These are phyloP conservation scores for Oreohelix idahoensis DNA, from an alignment of 1,140 invertebrate genomes.

Conservation along the genomic window DNA sequence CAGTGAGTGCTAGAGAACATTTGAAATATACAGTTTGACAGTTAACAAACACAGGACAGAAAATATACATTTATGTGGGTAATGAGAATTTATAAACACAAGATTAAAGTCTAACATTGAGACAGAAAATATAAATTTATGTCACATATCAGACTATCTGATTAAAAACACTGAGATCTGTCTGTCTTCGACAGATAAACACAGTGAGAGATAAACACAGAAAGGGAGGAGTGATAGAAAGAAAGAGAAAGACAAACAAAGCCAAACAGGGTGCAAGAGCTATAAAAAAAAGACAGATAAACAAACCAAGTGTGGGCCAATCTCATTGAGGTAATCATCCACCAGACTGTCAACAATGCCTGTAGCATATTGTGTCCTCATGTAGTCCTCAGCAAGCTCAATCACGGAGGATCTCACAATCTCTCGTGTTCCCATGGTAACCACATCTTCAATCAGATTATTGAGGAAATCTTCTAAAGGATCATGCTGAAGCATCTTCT, in stretches of 20 bases:
- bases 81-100: too few relatives aligned
- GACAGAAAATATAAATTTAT: too few relatives aligned
- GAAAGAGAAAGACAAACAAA: neutral
- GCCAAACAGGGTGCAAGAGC: neutral
- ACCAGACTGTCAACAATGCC: conserved; percentile 54
- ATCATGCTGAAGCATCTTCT: conserved; percentile 41
- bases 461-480: conserved; percentile 50
- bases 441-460: conserved; percentile 49
- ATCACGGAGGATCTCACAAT: conserved; percentile 56
- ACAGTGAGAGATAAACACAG: too few relatives aligned
- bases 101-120: too few relatives aligned
- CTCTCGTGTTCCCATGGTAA: conserved; percentile 44
- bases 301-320: conserved; percentile 54
- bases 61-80: too few relatives aligned
- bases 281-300: neutral
- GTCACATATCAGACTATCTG: too few relatives aligned
- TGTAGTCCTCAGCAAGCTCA: conserved; percentile 53
- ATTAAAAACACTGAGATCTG: too few relatives aligned
- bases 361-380: conserved; percentile 40
- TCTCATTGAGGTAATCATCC: conserved; percentile 53
- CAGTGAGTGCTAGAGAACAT: too few relatives aligned
- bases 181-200: too few relatives aligned
- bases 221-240: neutral
- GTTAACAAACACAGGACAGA: too few relatives aligned
- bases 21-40: too few relatives aligned